Base-by-base conservation (phyloP, 1,140 invertebrate genomes). In the Lepidostoma basale region DNA sequence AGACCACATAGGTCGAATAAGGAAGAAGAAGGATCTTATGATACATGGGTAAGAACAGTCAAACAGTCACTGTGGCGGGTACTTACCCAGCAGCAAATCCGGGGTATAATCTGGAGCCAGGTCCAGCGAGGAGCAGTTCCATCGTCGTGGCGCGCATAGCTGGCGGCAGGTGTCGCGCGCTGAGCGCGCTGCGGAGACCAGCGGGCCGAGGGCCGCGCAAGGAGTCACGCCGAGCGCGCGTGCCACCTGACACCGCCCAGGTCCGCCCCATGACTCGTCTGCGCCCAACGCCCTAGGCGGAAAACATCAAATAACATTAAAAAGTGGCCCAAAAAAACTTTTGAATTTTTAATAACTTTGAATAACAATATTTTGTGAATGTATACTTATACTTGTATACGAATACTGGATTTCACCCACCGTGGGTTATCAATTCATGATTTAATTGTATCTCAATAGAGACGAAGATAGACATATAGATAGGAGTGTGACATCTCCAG, bases 91-190 rank as follows among this genome's bases (percentile, higher is more conserved):
- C 3, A 90, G 85, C 60, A 94, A 81, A 77, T 95, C 93, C 22
- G 89, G 87, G 1, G 88, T 86, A 62, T 89, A 88, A 71, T 85
- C 84, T 0, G 92, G 92, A 0, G 90, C 91, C 5, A 83, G 81
- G 10, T 86, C 83, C 49, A 94, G 86, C 42, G 90, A 90, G 45
- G 91, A 92, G 78, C 93, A 95, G 78, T 95, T 95, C 93, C 93
- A 95, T 49, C 92, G 83, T 52, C 91, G 84, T 71, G 90, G 85
- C 6, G 83, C 79, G 76, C 94, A 92, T 1, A 89, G 84, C 58
- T 85, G 83, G 75, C 91, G 89, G 77, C 93, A 95, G 12, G 90
- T 87, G 49, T 85, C 79, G 14, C 88, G 83, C 0, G 91, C 86
- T 47, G 90, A 80, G 16, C 81, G 81, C 3, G 92, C 90, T 1